Percentiles rank a stretch among this genome's conserved stretches.
phyloP scores from a whole-genome alignment of 2,113 vertebrate genomes.

The Colinus virginianus region DNA sequence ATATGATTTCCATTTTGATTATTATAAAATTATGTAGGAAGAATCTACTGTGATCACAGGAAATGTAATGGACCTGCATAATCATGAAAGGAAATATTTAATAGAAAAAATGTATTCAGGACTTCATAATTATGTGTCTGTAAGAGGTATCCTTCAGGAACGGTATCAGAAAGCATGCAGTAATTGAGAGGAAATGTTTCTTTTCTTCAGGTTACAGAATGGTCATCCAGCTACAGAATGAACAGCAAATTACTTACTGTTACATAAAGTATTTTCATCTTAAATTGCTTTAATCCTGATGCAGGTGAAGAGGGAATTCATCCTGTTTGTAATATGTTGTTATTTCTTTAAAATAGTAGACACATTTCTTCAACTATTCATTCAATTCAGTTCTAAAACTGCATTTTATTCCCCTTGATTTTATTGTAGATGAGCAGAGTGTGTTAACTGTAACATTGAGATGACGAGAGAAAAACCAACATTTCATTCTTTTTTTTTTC shows the following conservation, averaged over 20 bases:
- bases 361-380: not conserved
- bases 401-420: not conserved
- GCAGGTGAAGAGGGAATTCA: not conserved
- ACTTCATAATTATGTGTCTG: not conserved
- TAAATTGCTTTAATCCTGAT: not conserved
- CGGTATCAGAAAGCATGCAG: not conserved
- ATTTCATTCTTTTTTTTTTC: not conserved
- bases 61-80: not conserved
- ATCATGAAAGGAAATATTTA: not conserved
- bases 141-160: not conserved
- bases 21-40: not conserved
- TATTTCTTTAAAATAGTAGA: not conserved
- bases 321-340: not conserved
- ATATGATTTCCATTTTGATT: not conserved
- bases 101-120: not conserved
- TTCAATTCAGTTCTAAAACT: not conserved
- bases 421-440: not conserved
- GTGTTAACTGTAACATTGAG: not conserved
- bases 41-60: not conserved
- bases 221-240: not conserved
- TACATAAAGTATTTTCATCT: not conserved
- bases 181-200: not conserved
- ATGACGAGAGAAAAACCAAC: not conserved
- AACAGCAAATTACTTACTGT: not conserved
- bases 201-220: not conserved